Conservation (phyloP, 1,140 invertebrate genomes). For the Leptopilina clavipes region DNA sequence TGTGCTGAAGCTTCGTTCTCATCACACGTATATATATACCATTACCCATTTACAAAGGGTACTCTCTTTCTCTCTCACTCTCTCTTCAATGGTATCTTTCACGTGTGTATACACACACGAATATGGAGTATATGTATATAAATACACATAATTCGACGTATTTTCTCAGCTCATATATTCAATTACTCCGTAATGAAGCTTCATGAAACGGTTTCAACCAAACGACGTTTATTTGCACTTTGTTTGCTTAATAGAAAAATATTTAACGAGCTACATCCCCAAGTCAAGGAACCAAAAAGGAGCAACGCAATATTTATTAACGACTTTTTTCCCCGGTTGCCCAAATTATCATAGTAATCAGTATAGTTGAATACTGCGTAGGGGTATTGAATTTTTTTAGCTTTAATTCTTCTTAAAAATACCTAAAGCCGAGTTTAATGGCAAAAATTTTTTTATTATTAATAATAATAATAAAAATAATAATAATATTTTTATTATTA, state of each 20-base stretch:
- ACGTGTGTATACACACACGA: constrained; percentile 36
- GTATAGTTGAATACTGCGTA: no score
- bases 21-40: constrained; percentile 42
- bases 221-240: constrained; percentile 18
- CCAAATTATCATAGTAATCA: constrained; percentile 7
- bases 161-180: constrained; percentile 46
- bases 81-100: constrained; percentile 44
- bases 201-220: constrained; percentile 17
- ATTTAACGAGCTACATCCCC: background rate
- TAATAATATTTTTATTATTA: no score
- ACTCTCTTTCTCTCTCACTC: no score
- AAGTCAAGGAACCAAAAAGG: background rate
- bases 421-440: no score
- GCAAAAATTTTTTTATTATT: no score
- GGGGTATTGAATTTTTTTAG: no score
- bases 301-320: background rate
- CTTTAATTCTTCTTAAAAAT: background rate
- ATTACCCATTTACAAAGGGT: constrained; percentile 44
- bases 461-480: no score
- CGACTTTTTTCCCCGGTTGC: background rate
- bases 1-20: constrained; percentile 49
- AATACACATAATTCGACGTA: constrained; percentile 49
- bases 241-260: constrained; percentile 7
- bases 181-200: constrained; percentile 38
- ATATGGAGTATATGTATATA: constrained; percentile 40